phyloP scores from a whole-genome alignment of 2,113 vertebrate genomes.

The Dryoscopus gambensis region DNA sequence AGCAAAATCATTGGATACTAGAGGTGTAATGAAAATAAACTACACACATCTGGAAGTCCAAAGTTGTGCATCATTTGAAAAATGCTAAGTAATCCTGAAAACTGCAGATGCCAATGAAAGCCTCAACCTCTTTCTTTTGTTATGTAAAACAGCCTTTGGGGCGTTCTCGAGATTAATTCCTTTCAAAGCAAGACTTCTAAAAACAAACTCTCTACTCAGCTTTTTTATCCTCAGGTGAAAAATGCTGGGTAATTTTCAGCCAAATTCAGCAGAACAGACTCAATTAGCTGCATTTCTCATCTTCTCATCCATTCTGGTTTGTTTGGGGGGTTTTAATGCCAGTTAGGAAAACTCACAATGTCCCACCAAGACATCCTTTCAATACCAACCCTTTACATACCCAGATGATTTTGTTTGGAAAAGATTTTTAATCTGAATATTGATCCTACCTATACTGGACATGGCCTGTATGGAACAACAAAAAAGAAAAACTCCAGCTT shows the following conservation, averaged over 20 bases:
- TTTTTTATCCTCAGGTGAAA: background rate
- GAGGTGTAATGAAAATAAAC: background rate
- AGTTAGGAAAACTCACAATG: background rate
- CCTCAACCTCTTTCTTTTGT: background rate
- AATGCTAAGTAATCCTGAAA: background rate
- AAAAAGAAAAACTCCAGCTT: background rate
- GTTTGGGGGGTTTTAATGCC: background rate
- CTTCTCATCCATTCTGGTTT: background rate
- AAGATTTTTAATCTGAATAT: background rate
- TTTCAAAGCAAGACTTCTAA: background rate
- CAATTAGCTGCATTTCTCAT: background rate
- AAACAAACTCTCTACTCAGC: background rate
- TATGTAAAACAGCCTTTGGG: background rate
- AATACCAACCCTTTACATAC: background rate
- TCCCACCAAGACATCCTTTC: background rate
- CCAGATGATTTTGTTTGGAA: background rate
- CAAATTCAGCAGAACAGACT: background rate
- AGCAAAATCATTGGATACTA: background rate
- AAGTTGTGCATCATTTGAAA: background rate
- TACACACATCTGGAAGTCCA: background rate
- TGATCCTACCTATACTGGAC: background rate
- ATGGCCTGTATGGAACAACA: background rate
- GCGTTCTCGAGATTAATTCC: background rate
- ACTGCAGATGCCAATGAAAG: background rate
- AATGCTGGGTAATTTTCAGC: background rate